phyloP scores from a whole-genome alignment of 2,797 vertebrate genomes.

The Thaleichthys pacificus region DNA sequence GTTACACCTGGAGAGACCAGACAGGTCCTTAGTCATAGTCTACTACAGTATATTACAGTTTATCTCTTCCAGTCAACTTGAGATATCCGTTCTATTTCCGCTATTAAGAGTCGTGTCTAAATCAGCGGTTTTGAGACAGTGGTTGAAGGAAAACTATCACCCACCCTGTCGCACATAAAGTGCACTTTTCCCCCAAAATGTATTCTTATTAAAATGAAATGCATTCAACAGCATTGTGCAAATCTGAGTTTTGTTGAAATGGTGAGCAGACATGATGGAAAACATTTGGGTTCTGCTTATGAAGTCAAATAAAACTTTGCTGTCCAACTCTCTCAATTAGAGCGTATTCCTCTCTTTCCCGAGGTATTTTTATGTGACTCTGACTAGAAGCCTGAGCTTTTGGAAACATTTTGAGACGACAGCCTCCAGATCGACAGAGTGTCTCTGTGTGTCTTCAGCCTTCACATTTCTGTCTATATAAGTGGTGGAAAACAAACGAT shows the following conservation, averaged over 20 bases:
- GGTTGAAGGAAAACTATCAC: background rate
- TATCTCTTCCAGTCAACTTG: too few species aligned
- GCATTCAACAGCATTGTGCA: background rate
- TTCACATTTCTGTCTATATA: slow-evolving; percentile 20
- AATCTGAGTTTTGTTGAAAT: background rate
- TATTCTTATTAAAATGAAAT: slow-evolving; percentile 5
- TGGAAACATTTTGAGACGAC: slow-evolving; percentile 16
- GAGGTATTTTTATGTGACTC: slow-evolving; percentile 29
- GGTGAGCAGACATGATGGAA: slow-evolving; percentile 27
- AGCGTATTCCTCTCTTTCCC: slow-evolving; percentile 15
- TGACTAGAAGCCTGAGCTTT: slow-evolving; percentile 13
- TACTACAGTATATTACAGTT: too few species aligned
- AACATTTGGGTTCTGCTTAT: slow-evolving; percentile 17
- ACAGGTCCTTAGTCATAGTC: too few species aligned
- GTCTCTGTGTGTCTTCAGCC: slow-evolving; percentile 26
- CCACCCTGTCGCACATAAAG: slow-evolving; percentile 7
- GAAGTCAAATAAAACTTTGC: slow-evolving; percentile 23
- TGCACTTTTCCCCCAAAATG: background rate
- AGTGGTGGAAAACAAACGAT: slow-evolving; percentile 40
- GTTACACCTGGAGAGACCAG: too few species aligned
- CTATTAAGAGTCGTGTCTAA: too few species aligned
- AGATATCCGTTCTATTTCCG: too few species aligned
- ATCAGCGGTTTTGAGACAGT: background rate
- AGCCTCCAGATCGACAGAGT: slow-evolving; percentile 19
- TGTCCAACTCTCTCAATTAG: slow-evolving; percentile 13